A percentile compares a stretch with the other conserved stretches of the same genome.
These are phyloP conservation scores for Wiebesia pumilae DNA, from an alignment of 1,140 invertebrate genomes.

Conservation along the genomic window DNA sequence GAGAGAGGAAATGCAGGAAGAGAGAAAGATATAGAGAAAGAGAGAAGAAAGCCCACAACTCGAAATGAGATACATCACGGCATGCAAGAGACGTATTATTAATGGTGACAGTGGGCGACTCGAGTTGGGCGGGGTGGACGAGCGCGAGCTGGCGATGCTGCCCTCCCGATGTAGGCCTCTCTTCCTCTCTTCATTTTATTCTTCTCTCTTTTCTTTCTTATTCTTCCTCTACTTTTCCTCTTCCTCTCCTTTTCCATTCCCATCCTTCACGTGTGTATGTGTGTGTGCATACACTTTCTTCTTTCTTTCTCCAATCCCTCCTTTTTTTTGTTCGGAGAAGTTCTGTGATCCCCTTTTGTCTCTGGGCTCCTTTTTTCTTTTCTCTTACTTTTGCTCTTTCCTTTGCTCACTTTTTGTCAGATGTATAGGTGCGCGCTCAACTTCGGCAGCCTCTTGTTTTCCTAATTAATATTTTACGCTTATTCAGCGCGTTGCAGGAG, in stretches of 20 bases:
- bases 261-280: neutral
- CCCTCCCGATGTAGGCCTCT: slow-evolving; percentile 51
- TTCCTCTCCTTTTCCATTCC: slow-evolving; percentile 7
- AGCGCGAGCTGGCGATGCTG: slow-evolving; percentile 44
- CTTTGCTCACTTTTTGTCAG: neutral
- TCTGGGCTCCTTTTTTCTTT: neutral
- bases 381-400: neutral
- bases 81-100: slow-evolving; percentile 68
- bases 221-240: slow-evolving; percentile 54
- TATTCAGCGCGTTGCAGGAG: neutral
- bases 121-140: slow-evolving; percentile 66
- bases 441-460: slow-evolving; percentile 31
- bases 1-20: slow-evolving; percentile 52
- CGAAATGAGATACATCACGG: slow-evolving; percentile 55
- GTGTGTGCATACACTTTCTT: neutral
- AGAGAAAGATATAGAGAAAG: slow-evolving; percentile 53
- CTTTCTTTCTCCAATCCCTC: slow-evolving; percentile 50
- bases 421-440: neutral
- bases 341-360: slow-evolving; percentile 38
- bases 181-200: neutral
- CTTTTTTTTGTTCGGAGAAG: slow-evolving; percentile 45
- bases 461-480: slow-evolving; percentile 51
- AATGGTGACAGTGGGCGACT: slow-evolving; percentile 72
- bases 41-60: slow-evolving; percentile 35
- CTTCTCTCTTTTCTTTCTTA: slow-evolving; percentile 3